These are phyloP conservation scores for Eulemur coronatus DNA, from an alignment of 2,797 vertebrate genomes.

Conservation along the genomic window DNA sequence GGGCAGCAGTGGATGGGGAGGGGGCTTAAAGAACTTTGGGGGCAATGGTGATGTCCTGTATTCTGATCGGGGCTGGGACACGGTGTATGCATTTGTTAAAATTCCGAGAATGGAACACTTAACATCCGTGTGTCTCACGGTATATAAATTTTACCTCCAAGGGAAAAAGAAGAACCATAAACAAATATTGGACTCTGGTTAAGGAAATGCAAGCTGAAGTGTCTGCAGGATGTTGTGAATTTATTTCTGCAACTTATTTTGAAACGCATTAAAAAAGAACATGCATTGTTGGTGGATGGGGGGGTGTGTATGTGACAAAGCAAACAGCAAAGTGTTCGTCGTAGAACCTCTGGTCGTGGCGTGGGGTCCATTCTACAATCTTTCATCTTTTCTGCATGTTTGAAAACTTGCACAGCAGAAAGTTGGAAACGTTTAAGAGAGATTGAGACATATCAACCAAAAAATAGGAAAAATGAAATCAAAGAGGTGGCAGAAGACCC, in stretches of 20 bases:
- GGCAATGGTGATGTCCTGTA: fast-evolving
- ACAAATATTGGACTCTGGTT: neutral
- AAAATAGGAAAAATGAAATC: neutral
- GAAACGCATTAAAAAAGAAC: neutral
- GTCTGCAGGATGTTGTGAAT: fast-evolving
- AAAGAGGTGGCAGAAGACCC: neutral
- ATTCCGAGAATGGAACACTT: fast-evolving
- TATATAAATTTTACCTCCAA: fast-evolving
- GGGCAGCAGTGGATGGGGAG: fast-evolving
- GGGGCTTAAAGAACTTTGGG: fast-evolving
- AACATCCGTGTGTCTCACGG: fast-evolving
- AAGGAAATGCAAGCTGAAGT: neutral
- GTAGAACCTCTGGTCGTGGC: neutral
- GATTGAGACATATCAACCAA: neutral
- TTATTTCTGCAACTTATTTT: fast-evolving
- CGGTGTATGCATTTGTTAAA: fast-evolving
- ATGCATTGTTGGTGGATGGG: fast-evolving
- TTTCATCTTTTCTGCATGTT: neutral
- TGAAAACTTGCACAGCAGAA: neutral
- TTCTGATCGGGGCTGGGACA: fast-evolving
- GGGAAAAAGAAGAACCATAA: neutral
- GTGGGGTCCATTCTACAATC: fast-evolving
- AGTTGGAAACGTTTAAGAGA: neutral
- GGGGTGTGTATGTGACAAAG: fast-evolving
- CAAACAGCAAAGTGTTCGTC: fast-evolving